These are phyloP conservation scores for Chauna torquata DNA, from an alignment of 2,113 vertebrate species.

Conservation along the genomic window DNA sequence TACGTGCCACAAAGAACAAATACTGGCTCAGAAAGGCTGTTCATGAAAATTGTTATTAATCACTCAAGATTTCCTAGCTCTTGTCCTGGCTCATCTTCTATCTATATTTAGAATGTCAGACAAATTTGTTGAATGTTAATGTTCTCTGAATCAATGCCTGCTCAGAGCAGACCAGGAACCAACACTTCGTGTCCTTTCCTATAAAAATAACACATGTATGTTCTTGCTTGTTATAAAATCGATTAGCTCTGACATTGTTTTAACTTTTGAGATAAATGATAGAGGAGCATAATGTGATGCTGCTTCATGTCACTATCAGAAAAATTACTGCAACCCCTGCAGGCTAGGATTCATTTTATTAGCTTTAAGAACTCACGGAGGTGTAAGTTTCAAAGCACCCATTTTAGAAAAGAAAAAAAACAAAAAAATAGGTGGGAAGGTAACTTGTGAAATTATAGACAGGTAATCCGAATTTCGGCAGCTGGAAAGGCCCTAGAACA, in stretches of 20 bases:
- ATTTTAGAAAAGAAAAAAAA: background rate
- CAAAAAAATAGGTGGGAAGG: accelerated
- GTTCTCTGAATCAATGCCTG: background rate
- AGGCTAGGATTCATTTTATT: background rate
- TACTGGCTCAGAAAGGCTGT: background rate
- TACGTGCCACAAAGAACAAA: background rate
- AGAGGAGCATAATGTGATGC: background rate
- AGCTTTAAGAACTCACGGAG: background rate
- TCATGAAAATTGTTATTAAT: background rate
- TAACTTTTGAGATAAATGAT: background rate
- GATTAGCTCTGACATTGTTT: background rate
- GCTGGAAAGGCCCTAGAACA: background rate
- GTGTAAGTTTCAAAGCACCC: background rate
- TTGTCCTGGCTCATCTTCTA: background rate
- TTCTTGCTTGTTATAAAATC: background rate
- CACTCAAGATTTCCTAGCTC: background rate
- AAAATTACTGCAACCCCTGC: background rate
- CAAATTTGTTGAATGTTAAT: background rate
- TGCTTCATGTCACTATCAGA: background rate
- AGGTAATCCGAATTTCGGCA: background rate
- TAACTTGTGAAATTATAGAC: background rate
- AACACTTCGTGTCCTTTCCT: background rate
- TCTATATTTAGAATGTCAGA: background rate
- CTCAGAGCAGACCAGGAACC: background rate
- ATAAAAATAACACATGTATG: background rate